Evolutionary conservation across 2,797 vertebrate genomes (phyloP), one percentile per base, ranked within the genome.

Genomic region (Atherinosoma microstoma): DNA sequence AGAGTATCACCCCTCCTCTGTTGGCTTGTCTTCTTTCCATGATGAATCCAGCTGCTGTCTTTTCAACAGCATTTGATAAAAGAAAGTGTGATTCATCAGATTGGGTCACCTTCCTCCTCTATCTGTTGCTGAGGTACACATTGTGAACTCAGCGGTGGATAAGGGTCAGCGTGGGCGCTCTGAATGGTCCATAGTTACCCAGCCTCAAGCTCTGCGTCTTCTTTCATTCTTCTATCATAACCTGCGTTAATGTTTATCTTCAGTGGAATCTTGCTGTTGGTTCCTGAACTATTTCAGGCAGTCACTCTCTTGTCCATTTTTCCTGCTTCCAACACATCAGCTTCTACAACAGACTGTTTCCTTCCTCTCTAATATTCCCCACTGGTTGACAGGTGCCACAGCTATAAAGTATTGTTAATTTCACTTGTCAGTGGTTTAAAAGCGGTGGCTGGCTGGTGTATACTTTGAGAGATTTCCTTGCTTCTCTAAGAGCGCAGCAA

Each of bases 381-480:
- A 40, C 22, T 15, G 51, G 36, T 6, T 70, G 67, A 53, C 54
- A 67, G 56, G 18, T 34, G 29, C 42, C 29, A 6, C n/a, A 30
- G 45, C 38, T 16, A 61, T 29, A 61, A 60, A 30, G 34, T 22
- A 20, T 20, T 2, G 24, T 60, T 59, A 10, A 53, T 60, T 38
- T 69, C 34, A 61, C 45, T 58, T 61, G 67, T 40, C 67, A 61
- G 38, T 6, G 66, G 42, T 60, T 60, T 29, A 34, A 69, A n/a
- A 18, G 29, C 8, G 18, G 20, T 10, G 47, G 16, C 57, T 27
- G 32, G 58, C 29, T 27, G 15, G 4, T 12, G 12, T 67, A 27
- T 47, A 30, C 53, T 58, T 61, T 53, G 3, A 81, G 73, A 45
- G 62, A 59, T 54, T 45, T 36, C 32, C 11, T 27, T 36, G 73